These are phyloP conservation scores for Camponotus floridanus DNA, from an alignment of 1,140 invertebrate species.

Conservation along the genomic window DNA sequence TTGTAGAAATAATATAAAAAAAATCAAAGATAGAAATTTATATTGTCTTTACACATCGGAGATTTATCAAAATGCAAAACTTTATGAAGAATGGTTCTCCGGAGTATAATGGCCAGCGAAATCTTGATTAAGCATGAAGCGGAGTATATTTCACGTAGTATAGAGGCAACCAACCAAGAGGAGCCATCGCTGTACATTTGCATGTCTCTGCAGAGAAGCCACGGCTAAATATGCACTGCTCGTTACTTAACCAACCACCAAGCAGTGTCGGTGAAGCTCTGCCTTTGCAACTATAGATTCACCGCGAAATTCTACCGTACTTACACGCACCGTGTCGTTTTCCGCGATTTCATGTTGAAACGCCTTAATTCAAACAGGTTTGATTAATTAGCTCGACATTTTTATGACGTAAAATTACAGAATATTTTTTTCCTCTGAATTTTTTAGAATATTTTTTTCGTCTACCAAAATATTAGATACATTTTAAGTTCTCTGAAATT, in stretches of 20 bases:
- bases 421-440: background rate
- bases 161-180: constrained; percentile 66
- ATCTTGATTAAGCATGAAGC: constrained; percentile 73
- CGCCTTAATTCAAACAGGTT: constrained; percentile 62
- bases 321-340: constrained; percentile 57
- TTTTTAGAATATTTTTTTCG: background rate
- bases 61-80: constrained; percentile 53
- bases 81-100: constrained; percentile 56
- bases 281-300: constrained; percentile 50
- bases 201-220: constrained; percentile 71
- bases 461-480: background rate
- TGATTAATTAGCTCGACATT: constrained; percentile 65
- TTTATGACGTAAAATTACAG: constrained; percentile 52
- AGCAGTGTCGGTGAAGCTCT: constrained; percentile 64
- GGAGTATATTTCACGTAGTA: constrained; percentile 68
- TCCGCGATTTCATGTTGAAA: constrained; percentile 61
- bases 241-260: constrained; percentile 72
- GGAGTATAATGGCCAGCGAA: constrained; percentile 65
- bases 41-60: constrained; percentile 29
- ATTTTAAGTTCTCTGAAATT: background rate
- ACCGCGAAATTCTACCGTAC: constrained; percentile 63
- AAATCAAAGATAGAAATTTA: constrained; percentile 17
- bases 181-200: constrained; percentile 71
- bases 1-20: background rate
- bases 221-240: constrained; percentile 71